These are phyloP conservation scores for Netelia virgata DNA, from an alignment of 2,888 invertebrate species.

Conservation along the genomic window DNA sequence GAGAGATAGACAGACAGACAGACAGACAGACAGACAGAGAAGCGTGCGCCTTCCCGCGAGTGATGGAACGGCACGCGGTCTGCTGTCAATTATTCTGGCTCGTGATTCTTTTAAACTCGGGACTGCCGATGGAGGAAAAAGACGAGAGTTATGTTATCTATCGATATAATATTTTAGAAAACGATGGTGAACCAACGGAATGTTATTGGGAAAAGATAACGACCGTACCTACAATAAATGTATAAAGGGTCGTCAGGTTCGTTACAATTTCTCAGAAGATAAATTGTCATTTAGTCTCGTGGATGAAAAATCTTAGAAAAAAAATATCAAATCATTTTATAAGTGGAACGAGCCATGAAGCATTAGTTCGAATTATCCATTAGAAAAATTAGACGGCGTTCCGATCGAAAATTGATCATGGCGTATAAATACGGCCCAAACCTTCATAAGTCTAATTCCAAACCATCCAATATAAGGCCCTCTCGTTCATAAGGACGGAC, in stretches of 20 bases:
- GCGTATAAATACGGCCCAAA: no score
- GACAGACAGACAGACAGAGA: conserved; percentile 39
- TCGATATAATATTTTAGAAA: conserved; percentile 22
- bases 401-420: no score
- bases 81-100: conserved; percentile 43
- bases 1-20: conserved; percentile 43
- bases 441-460: no score
- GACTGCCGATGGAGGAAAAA: background rate
- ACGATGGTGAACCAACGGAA: conserved; percentile 1
- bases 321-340: background rate
- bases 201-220: background rate
- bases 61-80: conserved; percentile 31
- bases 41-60: background rate
- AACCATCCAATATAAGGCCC: no score
- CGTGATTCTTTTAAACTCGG: background rate
- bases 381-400: no score
- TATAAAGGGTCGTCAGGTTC: no score
- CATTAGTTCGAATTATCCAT: no score
- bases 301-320: background rate
- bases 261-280: no score
- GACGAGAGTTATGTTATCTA: background rate
- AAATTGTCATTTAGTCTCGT: background rate
- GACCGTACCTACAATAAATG: no score
- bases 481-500: no score
- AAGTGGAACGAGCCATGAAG: no score